Conservation (phyloP, 2,797 vertebrate genomes). For the Adrianichthys oophorus region DNA sequence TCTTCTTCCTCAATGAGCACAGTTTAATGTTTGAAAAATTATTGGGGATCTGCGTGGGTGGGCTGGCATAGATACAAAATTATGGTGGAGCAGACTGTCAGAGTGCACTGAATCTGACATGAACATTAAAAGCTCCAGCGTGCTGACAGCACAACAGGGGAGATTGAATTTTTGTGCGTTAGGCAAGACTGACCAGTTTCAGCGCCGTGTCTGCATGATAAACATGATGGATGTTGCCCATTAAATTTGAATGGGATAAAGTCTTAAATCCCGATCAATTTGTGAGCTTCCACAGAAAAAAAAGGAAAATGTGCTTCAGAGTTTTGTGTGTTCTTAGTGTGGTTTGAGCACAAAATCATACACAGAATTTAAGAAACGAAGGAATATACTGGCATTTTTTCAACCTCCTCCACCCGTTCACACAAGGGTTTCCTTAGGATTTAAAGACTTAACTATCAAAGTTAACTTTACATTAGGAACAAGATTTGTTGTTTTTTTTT, state of each 20-base stretch:
- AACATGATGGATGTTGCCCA: conserved; percentile 6
- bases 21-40: conserved; percentile 5
- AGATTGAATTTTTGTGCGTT: conserved; percentile 12
- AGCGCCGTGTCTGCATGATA: background rate
- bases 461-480: no score
- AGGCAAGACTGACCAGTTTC: conserved; percentile 1
- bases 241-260: conserved; percentile 7
- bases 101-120: conserved; percentile 7
- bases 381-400: no score
- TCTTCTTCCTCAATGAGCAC: conserved; percentile 4
- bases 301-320: no score
- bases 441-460: no score
- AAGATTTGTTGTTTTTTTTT: no score
- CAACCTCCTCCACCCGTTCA: no score
- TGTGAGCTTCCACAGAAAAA: background rate
- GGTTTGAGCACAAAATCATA: no score
- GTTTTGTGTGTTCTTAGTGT: no score
- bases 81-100: conserved; percentile 7
- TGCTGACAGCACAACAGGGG: conserved; percentile 13
- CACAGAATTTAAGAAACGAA: no score
- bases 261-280: conserved; percentile 23
- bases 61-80: conserved; percentile 20
- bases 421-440: no score
- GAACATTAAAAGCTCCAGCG: background rate
- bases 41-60: background rate